Conservation (phyloP, 2,113 vertebrate genomes). For the Urocynchramus pylzowi region DNA sequence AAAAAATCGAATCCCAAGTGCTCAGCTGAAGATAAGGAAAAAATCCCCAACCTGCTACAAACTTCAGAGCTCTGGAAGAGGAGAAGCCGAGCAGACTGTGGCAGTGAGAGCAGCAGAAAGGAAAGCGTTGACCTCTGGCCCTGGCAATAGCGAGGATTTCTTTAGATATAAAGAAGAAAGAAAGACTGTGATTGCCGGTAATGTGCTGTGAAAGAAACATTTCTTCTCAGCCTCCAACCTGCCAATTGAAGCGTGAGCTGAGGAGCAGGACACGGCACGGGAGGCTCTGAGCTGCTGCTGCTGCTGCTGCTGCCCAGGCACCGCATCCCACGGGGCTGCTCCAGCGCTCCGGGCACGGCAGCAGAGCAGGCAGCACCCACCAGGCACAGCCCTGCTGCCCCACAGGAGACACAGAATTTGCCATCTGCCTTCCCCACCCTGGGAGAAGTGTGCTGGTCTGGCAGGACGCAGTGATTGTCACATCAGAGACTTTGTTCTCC, state of each 20-base stretch:
- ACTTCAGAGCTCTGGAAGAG: background rate
- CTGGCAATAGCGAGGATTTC: background rate
- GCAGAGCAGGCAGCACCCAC: background rate
- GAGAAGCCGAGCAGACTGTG: background rate
- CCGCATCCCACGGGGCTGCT: fast-evolving
- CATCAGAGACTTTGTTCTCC: background rate
- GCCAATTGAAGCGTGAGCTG: background rate
- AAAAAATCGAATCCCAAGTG: background rate
- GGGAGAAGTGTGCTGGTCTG: fast-evolving
- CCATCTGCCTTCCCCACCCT: fast-evolving
- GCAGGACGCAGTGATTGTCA: background rate
- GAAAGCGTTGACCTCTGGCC: background rate
- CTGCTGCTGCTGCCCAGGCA: background rate
- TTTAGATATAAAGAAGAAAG: background rate
- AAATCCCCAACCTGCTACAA: background rate
- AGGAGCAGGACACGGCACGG: background rate
- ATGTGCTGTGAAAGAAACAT: background rate
- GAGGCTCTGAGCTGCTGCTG: background rate
- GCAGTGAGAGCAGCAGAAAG: background rate
- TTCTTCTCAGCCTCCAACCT: background rate
- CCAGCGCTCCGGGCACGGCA: fast-evolving
- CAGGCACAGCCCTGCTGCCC: background rate
- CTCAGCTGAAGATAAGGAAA: background rate
- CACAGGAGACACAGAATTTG: fast-evolving
- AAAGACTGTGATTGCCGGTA: background rate